phyloP scores from a whole-genome alignment of 2,888 invertebrate genomes.

The Watsonalla binaria region DNA sequence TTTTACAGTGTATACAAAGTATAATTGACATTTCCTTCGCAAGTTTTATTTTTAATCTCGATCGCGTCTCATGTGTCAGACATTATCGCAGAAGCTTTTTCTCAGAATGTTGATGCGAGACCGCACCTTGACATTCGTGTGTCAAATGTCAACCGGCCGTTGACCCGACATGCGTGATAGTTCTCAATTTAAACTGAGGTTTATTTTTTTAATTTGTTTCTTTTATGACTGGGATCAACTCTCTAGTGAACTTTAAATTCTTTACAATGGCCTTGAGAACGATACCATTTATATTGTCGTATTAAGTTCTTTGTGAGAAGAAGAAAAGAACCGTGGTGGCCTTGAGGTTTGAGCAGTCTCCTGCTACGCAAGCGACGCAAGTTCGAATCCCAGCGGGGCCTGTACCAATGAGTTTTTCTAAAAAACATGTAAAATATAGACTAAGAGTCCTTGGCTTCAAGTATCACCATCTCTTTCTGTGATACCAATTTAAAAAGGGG shows the following conservation, averaged over 20 bases:
- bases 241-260: conserved; percentile 6
- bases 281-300: no score
- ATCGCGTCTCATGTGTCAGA: conserved; percentile 23
- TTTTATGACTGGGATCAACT: conserved; percentile 7
- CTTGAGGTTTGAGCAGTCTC: no score
- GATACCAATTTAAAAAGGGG: no score
- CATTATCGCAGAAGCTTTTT: conserved; percentile 22
- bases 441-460: no score
- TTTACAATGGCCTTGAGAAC: no score
- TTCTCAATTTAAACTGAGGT: conserved; percentile 35
- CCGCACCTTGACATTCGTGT: conserved; percentile 72
- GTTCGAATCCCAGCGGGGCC: no score
- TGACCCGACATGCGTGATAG: conserved; percentile 58
- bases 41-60: conserved; percentile 19
- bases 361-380: no score
- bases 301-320: no score
- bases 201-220: conserved; percentile 23
- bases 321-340: no score
- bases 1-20: background rate
- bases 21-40: background rate
- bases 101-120: conserved; percentile 32
- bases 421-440: no score
- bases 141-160: conserved; percentile 73
- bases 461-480: no score
- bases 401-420: no score